phyloP scores from a whole-genome alignment of 1,140 invertebrate species.

The Bombus impatiens region DNA sequence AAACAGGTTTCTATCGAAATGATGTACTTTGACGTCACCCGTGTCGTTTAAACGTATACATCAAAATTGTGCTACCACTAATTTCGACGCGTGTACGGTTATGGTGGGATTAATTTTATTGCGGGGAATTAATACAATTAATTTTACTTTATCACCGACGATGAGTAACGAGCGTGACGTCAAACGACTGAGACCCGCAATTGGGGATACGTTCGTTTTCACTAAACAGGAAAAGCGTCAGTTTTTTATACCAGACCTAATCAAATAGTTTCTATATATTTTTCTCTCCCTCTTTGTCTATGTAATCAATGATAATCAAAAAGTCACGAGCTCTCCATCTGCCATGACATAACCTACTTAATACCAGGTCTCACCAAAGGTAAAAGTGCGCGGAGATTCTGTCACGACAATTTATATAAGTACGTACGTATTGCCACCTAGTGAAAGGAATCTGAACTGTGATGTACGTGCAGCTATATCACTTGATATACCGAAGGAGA shows the following conservation, averaged over 20 bases:
- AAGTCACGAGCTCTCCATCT: background rate
- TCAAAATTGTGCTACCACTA: slow-evolving; percentile 14
- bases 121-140: slow-evolving; percentile 42
- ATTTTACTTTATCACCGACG: slow-evolving; percentile 32
- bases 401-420: background rate
- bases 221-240: background rate
- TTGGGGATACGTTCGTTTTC: background rate
- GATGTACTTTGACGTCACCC: slow-evolving; percentile 31
- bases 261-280: background rate
- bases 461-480: no score
- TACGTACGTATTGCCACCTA: background rate
- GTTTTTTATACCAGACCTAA: background rate
- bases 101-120: slow-evolving; percentile 40
- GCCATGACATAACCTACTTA: background rate
- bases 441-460: background rate
- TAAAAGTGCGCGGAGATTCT: background rate
- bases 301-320: background rate
- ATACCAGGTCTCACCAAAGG: background rate
- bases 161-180: slow-evolving; percentile 22
- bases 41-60: background rate
- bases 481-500: background rate
- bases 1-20: slow-evolving; percentile 44
- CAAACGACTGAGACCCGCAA: slow-evolving; percentile 1
- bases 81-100: slow-evolving; percentile 3
- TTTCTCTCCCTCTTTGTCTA: background rate